phyloP scores from a whole-genome alignment of 1,140 invertebrate species.

The Homalodisca vitripennis region DNA sequence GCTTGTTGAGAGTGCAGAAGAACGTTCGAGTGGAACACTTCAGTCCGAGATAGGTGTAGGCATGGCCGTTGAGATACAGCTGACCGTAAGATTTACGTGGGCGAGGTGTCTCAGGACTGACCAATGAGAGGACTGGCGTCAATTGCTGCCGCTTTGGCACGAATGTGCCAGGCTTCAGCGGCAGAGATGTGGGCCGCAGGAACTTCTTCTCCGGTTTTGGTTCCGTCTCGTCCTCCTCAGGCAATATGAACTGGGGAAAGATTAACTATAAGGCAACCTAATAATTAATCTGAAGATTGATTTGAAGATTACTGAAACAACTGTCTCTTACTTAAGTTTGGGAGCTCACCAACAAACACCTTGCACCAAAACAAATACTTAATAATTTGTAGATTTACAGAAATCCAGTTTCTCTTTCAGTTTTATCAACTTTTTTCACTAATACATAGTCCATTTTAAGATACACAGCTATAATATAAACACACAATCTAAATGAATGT shows the following conservation, averaged over 20 bases:
- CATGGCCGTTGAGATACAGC: constrained; percentile 84
- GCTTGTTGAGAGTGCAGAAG: constrained; percentile 89
- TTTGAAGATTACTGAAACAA: not conserved
- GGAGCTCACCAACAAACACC: too few species aligned
- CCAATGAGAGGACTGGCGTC: constrained; percentile 71
- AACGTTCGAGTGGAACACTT: constrained; percentile 88
- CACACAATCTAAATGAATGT: too few species aligned
- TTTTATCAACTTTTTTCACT: too few species aligned
- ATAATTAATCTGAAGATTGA: not conserved
- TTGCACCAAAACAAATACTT: too few species aligned
- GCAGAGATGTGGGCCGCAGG: constrained; percentile 72
- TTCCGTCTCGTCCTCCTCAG: not conserved
- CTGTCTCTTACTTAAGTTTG: too few species aligned
- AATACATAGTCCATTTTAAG: too few species aligned
- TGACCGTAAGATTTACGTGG: constrained; percentile 86
- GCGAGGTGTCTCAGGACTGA: constrained; percentile 87
- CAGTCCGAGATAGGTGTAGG: constrained; percentile 87
- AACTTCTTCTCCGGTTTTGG: constrained; percentile 56
- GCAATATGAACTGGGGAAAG: not conserved
- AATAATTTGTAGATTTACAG: too few species aligned
- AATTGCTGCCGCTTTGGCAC: constrained; percentile 74
- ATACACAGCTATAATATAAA: too few species aligned
- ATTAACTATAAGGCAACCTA: too few species aligned
- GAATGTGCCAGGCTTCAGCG: constrained; percentile 78
- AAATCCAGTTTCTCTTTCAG: too few species aligned